A percentile compares a stretch with the other conserved stretches of the same genome.
Evolutionary conservation across 2,888 invertebrate species (phyloP).

Genomic region (Rosalia funebris): DNA sequence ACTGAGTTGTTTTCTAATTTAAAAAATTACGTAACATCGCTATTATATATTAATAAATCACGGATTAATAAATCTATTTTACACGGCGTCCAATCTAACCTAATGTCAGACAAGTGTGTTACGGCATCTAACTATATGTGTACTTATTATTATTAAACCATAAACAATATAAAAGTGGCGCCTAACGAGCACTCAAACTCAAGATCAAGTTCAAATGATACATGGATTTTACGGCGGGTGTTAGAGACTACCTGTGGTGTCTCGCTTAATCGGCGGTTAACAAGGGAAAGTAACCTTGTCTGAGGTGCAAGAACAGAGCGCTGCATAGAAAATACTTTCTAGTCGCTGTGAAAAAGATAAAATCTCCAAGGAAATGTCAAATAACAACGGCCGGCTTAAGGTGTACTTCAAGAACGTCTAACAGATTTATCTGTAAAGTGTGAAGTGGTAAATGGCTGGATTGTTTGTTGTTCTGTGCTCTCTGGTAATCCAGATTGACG

Average conservation of each 20-base stretch:
- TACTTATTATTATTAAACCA: slow-evolving; percentile 13
- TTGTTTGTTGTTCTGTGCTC: background rate
- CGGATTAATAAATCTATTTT: slow-evolving; percentile 1
- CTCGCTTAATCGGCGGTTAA: background rate
- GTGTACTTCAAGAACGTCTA: slow-evolving; percentile 1
- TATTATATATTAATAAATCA: too few species aligned
- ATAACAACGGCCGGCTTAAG: slow-evolving; percentile 4
- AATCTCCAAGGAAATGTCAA: slow-evolving; percentile 9
- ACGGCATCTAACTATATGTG: background rate
- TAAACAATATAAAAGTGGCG: slow-evolving; percentile 36
- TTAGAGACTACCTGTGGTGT: slow-evolving; percentile 18
- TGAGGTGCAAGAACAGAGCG: background rate
- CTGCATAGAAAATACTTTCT: slow-evolving; percentile 9
- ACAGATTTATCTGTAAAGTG: slow-evolving; percentile 9
- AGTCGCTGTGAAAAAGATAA: slow-evolving; percentile 8
- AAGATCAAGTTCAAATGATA: slow-evolving; percentile 35
- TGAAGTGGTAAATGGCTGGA: slow-evolving; percentile 5
- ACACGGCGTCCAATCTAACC: background rate
- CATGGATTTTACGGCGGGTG: slow-evolving; percentile 31
- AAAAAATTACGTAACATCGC: slow-evolving; percentile 3
- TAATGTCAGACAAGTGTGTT: background rate
- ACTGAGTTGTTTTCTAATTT: background rate
- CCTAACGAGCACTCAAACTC: slow-evolving; percentile 30
- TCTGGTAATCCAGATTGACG: background rate
- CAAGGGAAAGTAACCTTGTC: slow-evolving; percentile 22